Percentiles rank a stretch among this genome's conserved stretches.
Conservation (phyloP, 1,140 invertebrate genomes). For the Drosophila bocqueti region DNA sequence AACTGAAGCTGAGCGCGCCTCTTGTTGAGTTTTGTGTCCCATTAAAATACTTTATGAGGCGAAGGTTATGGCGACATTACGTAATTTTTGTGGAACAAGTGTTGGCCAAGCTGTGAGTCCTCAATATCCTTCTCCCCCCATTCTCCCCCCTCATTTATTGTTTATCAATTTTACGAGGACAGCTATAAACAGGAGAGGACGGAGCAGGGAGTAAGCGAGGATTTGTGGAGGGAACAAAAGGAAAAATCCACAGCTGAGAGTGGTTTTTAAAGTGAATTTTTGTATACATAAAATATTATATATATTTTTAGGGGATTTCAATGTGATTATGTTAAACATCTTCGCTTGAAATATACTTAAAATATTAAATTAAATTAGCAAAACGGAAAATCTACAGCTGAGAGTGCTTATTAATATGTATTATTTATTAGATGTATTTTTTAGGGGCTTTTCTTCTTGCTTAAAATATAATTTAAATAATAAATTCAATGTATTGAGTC, state of each 20-base stretch:
- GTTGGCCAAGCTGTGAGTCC: constrained; percentile 9
- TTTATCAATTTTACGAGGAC: constrained; percentile 67
- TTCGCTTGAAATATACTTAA: background rate
- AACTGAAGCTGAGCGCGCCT: background rate
- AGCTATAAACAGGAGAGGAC: constrained; percentile 26
- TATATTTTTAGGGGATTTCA: background rate
- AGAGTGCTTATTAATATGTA: background rate
- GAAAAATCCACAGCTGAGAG: background rate
- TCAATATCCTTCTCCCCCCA: background rate
- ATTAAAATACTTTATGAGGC: constrained; percentile 43
- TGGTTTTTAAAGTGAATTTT: background rate
- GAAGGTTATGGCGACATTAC: constrained; percentile 28
- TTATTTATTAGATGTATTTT: too few species aligned
- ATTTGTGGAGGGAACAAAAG: background rate
- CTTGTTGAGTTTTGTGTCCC: constrained; percentile 31
- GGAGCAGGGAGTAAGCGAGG: too few species aligned
- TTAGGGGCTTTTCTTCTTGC: background rate
- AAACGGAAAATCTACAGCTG: background rate
- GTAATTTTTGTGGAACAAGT: constrained; percentile 30
- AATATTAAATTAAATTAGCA: background rate
- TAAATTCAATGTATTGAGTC: background rate
- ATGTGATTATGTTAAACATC: background rate
- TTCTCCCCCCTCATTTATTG: constrained; percentile 39
- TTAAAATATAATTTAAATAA: too few species aligned
- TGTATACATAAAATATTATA: background rate